Percentiles rank a stretch among this genome's conserved stretches.
Evolutionary conservation across 2,113 vertebrate species (phyloP).

Genomic region (Athene noctua): DNA sequence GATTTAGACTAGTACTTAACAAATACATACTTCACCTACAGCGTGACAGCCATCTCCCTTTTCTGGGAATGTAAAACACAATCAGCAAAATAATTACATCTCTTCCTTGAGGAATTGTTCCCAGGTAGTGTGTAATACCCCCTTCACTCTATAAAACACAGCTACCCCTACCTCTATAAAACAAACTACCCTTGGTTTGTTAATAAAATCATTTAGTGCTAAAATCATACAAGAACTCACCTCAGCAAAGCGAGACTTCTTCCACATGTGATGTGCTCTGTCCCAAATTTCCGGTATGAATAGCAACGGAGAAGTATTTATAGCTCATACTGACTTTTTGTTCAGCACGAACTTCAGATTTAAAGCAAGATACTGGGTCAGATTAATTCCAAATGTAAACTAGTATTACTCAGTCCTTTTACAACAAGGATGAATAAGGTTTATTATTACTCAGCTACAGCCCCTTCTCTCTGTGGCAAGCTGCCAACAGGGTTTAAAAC

Average conservation of each 20-base stretch:
- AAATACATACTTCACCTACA: background rate
- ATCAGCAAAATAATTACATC: background rate
- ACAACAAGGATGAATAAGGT: slow-evolving; percentile 32
- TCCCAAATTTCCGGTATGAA: slow-evolving; percentile 7
- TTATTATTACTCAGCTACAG: slow-evolving; percentile 1
- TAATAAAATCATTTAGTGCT: background rate
- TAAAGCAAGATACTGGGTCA: background rate
- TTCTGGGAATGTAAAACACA: background rate
- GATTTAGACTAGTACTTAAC: background rate
- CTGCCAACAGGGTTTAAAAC: background rate
- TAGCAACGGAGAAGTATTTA: slow-evolving; percentile 24
- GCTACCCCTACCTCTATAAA: no score
- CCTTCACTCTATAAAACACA: background rate
- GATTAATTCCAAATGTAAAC: background rate
- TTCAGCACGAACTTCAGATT: slow-evolving; percentile 14
- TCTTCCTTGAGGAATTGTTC: background rate
- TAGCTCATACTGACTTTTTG: slow-evolving; percentile 25
- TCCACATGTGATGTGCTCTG: background rate
- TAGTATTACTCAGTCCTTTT: background rate
- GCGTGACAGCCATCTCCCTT: background rate
- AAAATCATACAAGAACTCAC: background rate
- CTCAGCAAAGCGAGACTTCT: background rate
- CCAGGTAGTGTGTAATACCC: background rate
- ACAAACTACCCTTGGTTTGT: background rate
- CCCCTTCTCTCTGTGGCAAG: background rate